Conservation (phyloP, 2,113 vertebrate genomes). For the Oncorhynchus nerka region DNA sequence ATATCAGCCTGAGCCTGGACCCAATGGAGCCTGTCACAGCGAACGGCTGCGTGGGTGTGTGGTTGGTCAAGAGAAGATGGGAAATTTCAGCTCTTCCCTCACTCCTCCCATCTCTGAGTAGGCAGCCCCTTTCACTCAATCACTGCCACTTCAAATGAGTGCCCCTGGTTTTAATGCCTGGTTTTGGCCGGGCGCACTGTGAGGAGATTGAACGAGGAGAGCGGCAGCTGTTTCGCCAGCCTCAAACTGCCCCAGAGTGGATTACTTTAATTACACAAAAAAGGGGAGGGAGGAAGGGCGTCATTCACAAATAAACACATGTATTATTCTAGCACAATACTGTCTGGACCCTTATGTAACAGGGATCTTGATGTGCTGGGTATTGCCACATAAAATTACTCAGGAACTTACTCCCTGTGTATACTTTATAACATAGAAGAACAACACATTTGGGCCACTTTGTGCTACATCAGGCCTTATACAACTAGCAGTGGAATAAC, state of each 20-base stretch:
- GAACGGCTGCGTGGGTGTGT: constrained; percentile 10
- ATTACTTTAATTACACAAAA: constrained; percentile 27
- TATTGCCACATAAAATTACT: background rate
- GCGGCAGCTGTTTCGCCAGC: background rate
- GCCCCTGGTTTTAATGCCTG: constrained; percentile 14
- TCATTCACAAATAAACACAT: constrained; percentile 21
- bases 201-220: constrained; percentile 1
- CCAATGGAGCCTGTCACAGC: constrained; percentile 9
- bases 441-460: background rate
- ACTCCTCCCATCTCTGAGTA: background rate
- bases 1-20: background rate
- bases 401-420: background rate
- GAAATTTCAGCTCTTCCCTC: constrained; percentile 47
- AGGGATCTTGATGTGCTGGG: constrained; percentile 2
- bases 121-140: constrained; percentile 27
- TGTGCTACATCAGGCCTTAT: too few species aligned
- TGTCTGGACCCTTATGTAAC: background rate
- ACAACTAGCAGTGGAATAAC: too few species aligned
- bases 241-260: constrained; percentile 6
- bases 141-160: constrained; percentile 42
- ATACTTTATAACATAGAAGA: background rate
- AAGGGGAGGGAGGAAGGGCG: constrained; percentile 5
- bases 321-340: background rate
- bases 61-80: constrained; percentile 48
- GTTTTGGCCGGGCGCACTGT: constrained; percentile 11